These are phyloP conservation scores for Percopsis transmontana DNA, from an alignment of 2,113 vertebrate species.

Conservation along the genomic window DNA sequence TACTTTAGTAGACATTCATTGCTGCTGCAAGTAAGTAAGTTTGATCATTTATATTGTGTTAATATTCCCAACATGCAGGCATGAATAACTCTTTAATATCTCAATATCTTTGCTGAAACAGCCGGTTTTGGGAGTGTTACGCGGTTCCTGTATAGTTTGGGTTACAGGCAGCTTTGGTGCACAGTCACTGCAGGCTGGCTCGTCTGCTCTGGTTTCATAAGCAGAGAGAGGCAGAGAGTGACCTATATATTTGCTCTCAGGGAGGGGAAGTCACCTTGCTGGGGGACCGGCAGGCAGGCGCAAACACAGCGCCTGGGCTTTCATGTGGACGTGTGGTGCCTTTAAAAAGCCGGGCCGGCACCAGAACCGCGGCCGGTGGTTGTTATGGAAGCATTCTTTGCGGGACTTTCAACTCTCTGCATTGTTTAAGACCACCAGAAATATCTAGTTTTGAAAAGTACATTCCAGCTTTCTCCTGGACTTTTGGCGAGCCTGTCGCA, in stretches of 20 bases:
- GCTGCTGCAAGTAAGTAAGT: constrained; percentile 10
- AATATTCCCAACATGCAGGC: too few relatives aligned
- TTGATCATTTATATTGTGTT: constrained; percentile 14
- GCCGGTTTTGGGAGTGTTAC: constrained; percentile 33
- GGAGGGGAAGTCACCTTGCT: constrained; percentile 78
- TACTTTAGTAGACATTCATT: constrained; percentile 22
- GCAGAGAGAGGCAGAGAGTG: constrained; percentile 58
- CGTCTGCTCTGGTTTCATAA: constrained; percentile 75
- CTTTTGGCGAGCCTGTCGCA: constrained; percentile 11
- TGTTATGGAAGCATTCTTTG: constrained; percentile 36
- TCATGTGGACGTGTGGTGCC: constrained; percentile 40
- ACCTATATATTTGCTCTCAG: constrained; percentile 75
- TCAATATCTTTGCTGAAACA: constrained; percentile 19
- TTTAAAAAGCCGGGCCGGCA: constrained; percentile 41
- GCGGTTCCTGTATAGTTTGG: constrained; percentile 49
- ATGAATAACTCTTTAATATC: too few relatives aligned
- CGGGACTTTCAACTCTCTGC: constrained; percentile 5
- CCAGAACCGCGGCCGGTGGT: constrained; percentile 13
- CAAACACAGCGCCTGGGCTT: constrained; percentile 49
- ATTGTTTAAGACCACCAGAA: not conserved
- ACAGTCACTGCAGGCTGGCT: constrained; percentile 69
- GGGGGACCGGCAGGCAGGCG: constrained; percentile 58
- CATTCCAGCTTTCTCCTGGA: not conserved
- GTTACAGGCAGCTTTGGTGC: constrained; percentile 56
- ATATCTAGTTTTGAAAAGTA: not conserved